A percentile compares a stretch with the other conserved stretches of the same genome.
Conservation (phyloP, 2,797 vertebrate species). For the Alosa sapidissima region DNA sequence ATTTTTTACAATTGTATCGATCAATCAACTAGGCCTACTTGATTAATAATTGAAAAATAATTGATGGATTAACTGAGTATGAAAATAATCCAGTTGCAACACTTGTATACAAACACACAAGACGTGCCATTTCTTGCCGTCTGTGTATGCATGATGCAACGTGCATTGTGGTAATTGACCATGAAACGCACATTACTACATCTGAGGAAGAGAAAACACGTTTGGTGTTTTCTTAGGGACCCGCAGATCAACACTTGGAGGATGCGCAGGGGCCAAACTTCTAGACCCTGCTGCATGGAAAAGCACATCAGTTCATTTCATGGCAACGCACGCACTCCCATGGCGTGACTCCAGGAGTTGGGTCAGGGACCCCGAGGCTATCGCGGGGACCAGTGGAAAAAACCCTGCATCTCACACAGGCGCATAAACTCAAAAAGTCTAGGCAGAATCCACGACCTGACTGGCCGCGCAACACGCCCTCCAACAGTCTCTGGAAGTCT, state of each 20-base stretch:
- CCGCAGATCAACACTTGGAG: background rate
- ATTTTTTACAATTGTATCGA: too few relatives aligned
- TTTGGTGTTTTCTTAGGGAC: background rate
- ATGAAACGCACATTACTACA: background rate
- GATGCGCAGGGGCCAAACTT: slow-evolving; percentile 9
- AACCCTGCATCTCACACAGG: background rate
- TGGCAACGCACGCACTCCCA: slow-evolving; percentile 19
- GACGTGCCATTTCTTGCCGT: background rate
- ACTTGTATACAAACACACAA: background rate
- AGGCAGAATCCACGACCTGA: background rate
- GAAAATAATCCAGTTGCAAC: background rate
- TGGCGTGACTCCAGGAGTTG: slow-evolving; percentile 1
- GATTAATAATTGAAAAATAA: too few relatives aligned
- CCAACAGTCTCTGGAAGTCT: background rate
- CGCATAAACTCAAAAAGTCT: background rate
- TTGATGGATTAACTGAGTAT: too few relatives aligned
- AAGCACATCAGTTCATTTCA: background rate
- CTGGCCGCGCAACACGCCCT: background rate
- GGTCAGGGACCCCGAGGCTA: slow-evolving; percentile 24
- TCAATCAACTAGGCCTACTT: too few relatives aligned
- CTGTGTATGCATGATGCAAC: background rate
- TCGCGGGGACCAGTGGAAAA: background rate
- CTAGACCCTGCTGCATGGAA: slow-evolving; percentile 4
- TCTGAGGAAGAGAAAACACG: background rate
- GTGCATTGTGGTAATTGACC: background rate